These are phyloP conservation scores for Aspidoscelis tigris DNA, from an alignment of 2,113 vertebrate species.

Conservation along the genomic window DNA sequence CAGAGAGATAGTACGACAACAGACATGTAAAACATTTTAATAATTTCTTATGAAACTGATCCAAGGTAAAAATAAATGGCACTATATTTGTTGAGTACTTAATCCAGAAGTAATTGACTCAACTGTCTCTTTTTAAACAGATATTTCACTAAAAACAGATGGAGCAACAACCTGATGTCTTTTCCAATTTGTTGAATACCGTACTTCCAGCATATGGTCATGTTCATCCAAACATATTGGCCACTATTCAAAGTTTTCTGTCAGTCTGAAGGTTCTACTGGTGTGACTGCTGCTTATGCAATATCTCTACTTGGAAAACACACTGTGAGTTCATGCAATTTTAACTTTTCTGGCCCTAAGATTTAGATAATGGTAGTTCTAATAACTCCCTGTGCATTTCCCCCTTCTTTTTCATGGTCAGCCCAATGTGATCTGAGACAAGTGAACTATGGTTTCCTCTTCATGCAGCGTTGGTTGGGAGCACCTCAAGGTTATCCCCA, in stretches of 20 bases:
- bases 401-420: neutral
- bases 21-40: neutral
- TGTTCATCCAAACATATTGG: neutral
- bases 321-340: neutral
- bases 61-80: neutral
- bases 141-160: neutral
- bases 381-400: neutral
- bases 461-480: no score
- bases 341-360: neutral
- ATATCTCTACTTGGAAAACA: neutral
- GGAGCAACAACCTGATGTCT: neutral
- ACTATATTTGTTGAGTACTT: neutral
- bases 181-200: neutral
- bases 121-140: neutral
- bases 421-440: neutral
- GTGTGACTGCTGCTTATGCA: constrained; percentile 3
- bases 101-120: neutral
- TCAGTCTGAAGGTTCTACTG: neutral
- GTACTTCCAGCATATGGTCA: neutral
- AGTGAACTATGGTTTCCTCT: neutral
- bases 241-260: constrained; percentile 2
- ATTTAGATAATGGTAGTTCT: neutral
- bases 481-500: no score
- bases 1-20: neutral
- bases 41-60: constrained; percentile 8